Evolutionary conservation across 2,888 invertebrate species (phyloP).

Genomic region (Rhogogaster chlorosoma): DNA sequence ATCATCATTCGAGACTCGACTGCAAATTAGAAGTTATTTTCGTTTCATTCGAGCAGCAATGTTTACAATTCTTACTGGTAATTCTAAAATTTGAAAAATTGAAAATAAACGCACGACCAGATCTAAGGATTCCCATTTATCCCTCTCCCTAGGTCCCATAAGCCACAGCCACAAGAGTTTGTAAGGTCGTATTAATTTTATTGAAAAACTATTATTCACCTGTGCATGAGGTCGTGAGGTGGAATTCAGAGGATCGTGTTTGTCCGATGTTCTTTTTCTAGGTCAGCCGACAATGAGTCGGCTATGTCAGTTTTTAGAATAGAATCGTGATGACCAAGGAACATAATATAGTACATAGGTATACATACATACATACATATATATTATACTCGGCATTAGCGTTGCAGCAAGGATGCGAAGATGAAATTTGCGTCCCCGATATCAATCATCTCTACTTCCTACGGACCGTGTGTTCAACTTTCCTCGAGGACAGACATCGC

Average conservation of each 20-base stretch:
- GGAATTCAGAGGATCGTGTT: neutral
- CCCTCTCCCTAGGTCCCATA: neutral
- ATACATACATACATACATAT: too few relatives aligned
- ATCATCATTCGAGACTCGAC: neutral
- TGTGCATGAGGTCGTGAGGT: neutral
- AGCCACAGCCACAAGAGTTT: neutral
- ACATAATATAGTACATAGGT: neutral
- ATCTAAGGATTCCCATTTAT: neutral
- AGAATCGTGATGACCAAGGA: neutral
- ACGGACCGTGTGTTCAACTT: neutral
- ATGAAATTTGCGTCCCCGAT: slow-evolving; percentile 23
- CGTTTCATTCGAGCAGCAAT: neutral
- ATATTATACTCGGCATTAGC: neutral
- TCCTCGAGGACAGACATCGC: too few relatives aligned
- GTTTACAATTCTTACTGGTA: neutral
- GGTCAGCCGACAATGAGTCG: neutral
- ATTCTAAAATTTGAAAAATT: neutral
- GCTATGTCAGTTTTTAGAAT: neutral
- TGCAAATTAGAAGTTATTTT: neutral
- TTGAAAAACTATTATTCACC: neutral
- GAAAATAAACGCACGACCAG: neutral
- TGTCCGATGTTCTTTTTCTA: neutral
- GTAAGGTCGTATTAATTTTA: neutral
- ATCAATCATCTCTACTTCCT: slow-evolving; percentile 20
- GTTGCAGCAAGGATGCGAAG: neutral